Base-by-base conservation (phyloP, 2,797 vertebrate species). In the Garrulus glandarius region DNA sequence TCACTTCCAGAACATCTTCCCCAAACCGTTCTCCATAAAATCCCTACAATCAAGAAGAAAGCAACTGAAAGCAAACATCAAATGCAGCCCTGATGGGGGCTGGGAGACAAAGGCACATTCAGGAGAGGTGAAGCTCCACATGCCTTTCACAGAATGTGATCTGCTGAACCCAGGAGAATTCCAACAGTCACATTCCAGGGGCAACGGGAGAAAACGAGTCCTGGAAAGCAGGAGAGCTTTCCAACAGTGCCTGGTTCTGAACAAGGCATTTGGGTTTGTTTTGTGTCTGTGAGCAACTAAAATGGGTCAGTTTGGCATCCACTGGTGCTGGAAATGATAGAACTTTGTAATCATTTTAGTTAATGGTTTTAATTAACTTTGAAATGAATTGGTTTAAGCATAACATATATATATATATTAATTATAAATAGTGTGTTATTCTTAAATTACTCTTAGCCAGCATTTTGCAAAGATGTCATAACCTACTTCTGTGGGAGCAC, bases 21-120 rank as follows among this genome's bases (percentile, higher is more conserved):
- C 99, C 99, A 97, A 99, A 99, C 18, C 99, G 97, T 88, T 99
- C 99, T 67, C 99, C 99, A 14, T 99, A 99, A 97, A 99, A 99
- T 49, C 98, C 99, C 99, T 99, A 94, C 8, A 80, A 97, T 34
- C 59, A 68, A 97, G 88, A 95, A 92, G 79, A 94, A 87, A 87
- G 1, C 26, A 43, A 56, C 34, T 37, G 75, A 60, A 76, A 96
- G 60, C 36, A 71, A 75, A 21, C 65, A 80, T 79, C 57, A 74
- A 14, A 55, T 15, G 26, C 50, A 80, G 80, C n/a, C 53, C 46
- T n/a, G 70, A 15, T 9, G 77, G 69, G 77, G 44, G 39, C 26
- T 82, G 86, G 36, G 39, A 80, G 49, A 84, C 34, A 91, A 86
- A 80, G 81, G 82, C 55, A 93, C 65, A 46, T 68, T 46, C 49